phyloP scores from a whole-genome alignment of 2,888 invertebrate genomes.

The Drosophila ezoana region DNA sequence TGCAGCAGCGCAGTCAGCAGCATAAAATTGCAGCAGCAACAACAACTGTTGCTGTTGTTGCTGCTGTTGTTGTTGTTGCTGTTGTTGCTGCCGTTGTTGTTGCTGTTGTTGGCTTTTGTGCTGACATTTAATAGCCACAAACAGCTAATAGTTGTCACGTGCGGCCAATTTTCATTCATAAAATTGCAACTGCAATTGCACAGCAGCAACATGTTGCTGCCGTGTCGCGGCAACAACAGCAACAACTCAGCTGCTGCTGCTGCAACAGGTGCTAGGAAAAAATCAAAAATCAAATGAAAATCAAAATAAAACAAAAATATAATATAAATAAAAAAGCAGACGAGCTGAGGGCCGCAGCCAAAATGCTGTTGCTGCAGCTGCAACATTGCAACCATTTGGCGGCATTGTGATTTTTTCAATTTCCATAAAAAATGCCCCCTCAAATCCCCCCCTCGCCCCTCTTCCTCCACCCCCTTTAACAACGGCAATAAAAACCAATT shows the following conservation, averaged over 20 bases:
- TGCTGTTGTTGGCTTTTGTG: constrained; percentile 46
- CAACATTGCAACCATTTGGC: constrained; percentile 40
- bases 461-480: too few species aligned
- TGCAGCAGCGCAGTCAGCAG: constrained; percentile 51
- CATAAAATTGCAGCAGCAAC: constrained; percentile 39
- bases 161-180: constrained; percentile 73
- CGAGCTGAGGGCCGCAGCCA: neutral
- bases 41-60: constrained; percentile 16
- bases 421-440: constrained; percentile 40
- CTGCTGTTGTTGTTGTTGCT: constrained; percentile 1
- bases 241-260: constrained; percentile 4
- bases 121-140: constrained; percentile 73
- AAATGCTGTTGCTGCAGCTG: constrained; percentile 14
- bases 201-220: constrained; percentile 56
- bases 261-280: constrained; percentile 30
- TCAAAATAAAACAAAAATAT: neutral
- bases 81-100: constrained; percentile 3
- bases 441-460: neutral
- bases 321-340: constrained; percentile 2
- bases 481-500: constrained; percentile 22
- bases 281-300: neutral
- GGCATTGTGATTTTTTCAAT: constrained; percentile 57
- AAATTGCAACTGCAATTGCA: constrained; percentile 50
- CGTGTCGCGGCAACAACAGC: constrained; percentile 23
- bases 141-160: constrained; percentile 77